These are phyloP conservation scores for Sceloporus tristichus DNA, from an alignment of 2,113 vertebrate genomes.

Conservation along the genomic window DNA sequence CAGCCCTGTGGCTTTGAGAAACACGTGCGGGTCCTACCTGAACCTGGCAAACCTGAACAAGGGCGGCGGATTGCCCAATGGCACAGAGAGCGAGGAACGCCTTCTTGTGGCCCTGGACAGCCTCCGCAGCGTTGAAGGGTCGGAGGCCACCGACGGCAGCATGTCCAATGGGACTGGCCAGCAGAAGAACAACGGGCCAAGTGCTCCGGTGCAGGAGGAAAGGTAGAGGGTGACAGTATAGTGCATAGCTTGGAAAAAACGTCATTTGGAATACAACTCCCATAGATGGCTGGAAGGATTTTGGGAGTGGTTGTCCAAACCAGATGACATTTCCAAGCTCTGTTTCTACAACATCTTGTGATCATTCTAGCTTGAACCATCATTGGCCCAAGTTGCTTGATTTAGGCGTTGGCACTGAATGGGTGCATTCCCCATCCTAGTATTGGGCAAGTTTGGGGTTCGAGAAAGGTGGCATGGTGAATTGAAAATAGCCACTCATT, in stretches of 20 bases:
- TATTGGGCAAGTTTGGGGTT: too few species aligned
- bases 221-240: constrained; percentile 72
- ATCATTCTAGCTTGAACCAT: neutral
- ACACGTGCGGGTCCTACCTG: constrained; percentile 84
- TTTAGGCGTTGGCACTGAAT: too few species aligned
- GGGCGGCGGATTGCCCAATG: neutral
- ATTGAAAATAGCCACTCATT: too few species aligned
- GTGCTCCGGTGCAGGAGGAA: constrained; percentile 73
- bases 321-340: neutral
- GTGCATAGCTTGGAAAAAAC: too few species aligned
- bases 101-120: constrained; percentile 44
- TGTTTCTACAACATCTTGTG: too few species aligned
- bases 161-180: constrained; percentile 57
- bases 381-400: neutral
- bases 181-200: constrained; percentile 37
- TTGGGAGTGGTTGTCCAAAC: neutral
- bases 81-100: constrained; percentile 48
- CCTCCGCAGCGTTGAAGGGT: constrained; percentile 71
- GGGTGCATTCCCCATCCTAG: too few species aligned
- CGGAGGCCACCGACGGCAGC: constrained; percentile 34
- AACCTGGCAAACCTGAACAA: constrained; percentile 81
- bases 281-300: neutral
- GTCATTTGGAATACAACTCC: too few species aligned
- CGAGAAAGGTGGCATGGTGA: too few species aligned
- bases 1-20: constrained; percentile 61